Percentiles rank a stretch among this genome's conserved stretches.
Evolutionary conservation across 1,140 invertebrate genomes (phyloP).

Genomic region (Achatina immaculata): DNA sequence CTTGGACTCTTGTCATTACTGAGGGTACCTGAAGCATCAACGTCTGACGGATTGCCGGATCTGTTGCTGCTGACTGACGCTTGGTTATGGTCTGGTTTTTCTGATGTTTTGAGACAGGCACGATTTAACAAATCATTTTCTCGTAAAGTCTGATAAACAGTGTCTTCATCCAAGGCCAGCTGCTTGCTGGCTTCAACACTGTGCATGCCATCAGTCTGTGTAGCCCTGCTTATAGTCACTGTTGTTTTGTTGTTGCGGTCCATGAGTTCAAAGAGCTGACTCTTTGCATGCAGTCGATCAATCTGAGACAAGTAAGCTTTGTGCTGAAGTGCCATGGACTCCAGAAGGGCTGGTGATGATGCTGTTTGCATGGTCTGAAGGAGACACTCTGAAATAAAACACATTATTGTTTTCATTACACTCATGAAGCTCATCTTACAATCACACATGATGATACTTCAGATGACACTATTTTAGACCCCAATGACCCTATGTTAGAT

Average conservation of each 20-base stretch:
- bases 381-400: constrained; percentile 15
- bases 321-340: constrained; percentile 37
- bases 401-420: neutral
- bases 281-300: constrained; percentile 25
- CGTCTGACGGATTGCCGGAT: neutral
- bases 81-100: neutral
- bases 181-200: constrained; percentile 9
- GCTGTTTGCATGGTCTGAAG: constrained; percentile 22
- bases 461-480: no score
- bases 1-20: neutral
- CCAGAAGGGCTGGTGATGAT: neutral
- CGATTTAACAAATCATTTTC: constrained; percentile 26
- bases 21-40: neutral
- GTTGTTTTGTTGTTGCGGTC: constrained; percentile 29
- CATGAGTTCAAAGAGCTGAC: constrained; percentile 31
- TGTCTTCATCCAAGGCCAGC: constrained; percentile 3
- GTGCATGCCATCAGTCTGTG: constrained; percentile 23
- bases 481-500: no score
- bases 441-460: neutral
- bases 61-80: neutral
- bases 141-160: constrained; percentile 17
- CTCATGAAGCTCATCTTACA: neutral
- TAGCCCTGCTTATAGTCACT: constrained; percentile 4
- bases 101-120: neutral
- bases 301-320: constrained; percentile 34